These are phyloP conservation scores for Stictocephala bisonia DNA, from an alignment of 2,888 invertebrate genomes.

Conservation along the genomic window DNA sequence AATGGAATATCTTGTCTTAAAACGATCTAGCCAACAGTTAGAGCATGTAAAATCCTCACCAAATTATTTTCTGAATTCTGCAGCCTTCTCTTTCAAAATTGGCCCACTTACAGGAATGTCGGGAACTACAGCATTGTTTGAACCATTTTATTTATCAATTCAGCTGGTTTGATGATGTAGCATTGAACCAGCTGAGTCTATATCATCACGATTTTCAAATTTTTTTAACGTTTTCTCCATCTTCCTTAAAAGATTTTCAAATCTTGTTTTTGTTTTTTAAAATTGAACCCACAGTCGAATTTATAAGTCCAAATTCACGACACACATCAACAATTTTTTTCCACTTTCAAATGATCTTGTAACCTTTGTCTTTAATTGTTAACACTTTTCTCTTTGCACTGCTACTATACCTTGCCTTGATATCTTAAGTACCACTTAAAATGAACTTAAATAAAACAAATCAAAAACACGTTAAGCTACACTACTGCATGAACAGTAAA, in stretches of 20 bases:
- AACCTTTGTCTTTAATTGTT: slow-evolving; percentile 29
- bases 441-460: background rate
- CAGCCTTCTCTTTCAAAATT: slow-evolving; percentile 8
- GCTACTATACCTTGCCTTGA: background rate
- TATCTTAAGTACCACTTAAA: slow-evolving; percentile 1
- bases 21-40: slow-evolving; percentile 28
- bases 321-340: slow-evolving; percentile 6
- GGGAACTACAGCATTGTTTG: slow-evolving; percentile 12
- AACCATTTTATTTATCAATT: slow-evolving; percentile 36
- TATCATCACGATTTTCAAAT: slow-evolving; percentile 4
- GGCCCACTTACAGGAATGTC: slow-evolving; percentile 31
- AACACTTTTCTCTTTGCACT: slow-evolving; percentile 13
- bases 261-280: slow-evolving; percentile 29
- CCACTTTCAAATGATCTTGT: slow-evolving; percentile 15
- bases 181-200: slow-evolving; percentile 36
- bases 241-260: slow-evolving; percentile 2
- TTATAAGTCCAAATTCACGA: slow-evolving; percentile 8
- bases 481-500: too few relatives aligned
- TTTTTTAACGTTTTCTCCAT: slow-evolving; percentile 28
- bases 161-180: too few relatives aligned
- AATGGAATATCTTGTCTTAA: slow-evolving; percentile 32
- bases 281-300: slow-evolving; percentile 34
- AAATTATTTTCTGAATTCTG: slow-evolving; percentile 14
- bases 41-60: slow-evolving; percentile 29
- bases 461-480: background rate